A percentile compares a stretch with the other conserved stretches of the same genome.
These are phyloP conservation scores for Arion vulgaris DNA, from an alignment of 1,140 invertebrate species.

Conservation along the genomic window DNA sequence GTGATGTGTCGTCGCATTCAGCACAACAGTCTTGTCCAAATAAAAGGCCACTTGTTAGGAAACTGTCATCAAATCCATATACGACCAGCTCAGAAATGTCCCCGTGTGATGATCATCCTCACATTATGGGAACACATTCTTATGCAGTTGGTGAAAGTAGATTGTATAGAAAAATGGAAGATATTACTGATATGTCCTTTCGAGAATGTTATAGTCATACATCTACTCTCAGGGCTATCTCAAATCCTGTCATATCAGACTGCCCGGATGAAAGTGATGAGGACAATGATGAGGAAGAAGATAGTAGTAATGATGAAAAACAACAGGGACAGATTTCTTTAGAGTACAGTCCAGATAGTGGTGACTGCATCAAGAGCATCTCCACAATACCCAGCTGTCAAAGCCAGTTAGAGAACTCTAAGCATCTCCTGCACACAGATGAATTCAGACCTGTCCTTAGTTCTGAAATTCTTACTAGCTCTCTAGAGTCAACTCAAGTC, in stretches of 20 bases:
- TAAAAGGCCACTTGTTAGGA: conserved; percentile 32
- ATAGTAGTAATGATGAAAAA: conserved; percentile 18
- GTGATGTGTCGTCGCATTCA: too few relatives aligned
- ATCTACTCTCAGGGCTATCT: too few relatives aligned
- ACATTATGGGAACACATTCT: conserved; percentile 30
- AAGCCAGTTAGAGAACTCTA: neutral
- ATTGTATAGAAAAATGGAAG: conserved; percentile 1
- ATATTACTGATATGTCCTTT: neutral
- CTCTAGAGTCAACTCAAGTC: neutral
- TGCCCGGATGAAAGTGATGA: conserved; percentile 27
- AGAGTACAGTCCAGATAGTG: neutral
- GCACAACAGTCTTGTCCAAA: conserved; percentile 24
- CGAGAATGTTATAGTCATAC: neutral
- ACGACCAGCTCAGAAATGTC: conserved; percentile 39
- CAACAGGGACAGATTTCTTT: neutral
- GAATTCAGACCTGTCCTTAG: neutral
- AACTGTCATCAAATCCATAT: conserved; percentile 46
- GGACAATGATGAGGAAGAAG: conserved; percentile 3
- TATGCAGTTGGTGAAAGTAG: conserved; percentile 39
- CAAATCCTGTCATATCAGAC: neutral
- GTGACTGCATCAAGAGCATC: neutral
- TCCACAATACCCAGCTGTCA: neutral
- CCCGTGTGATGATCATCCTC: conserved; percentile 34
- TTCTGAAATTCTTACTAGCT: neutral
- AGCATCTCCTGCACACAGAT: neutral